A percentile compares a stretch with the other conserved stretches of the same genome.
These are phyloP conservation scores for Bursaphelenchus okinawaensis DNA, from an alignment of 2,888 invertebrate species.

Conservation along the genomic window DNA sequence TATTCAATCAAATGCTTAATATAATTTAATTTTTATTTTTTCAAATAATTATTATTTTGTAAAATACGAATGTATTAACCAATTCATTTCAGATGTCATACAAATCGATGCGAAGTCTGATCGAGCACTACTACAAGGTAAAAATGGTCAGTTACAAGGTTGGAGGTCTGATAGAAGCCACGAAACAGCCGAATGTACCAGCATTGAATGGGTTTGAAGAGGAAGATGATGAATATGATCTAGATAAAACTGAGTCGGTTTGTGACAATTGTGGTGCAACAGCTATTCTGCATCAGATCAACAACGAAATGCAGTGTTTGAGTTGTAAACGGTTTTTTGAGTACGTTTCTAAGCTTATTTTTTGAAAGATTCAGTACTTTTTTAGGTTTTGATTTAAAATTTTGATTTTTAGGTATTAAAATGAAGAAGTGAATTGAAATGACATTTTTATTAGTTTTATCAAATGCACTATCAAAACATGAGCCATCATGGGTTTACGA, in stretches of 20 bases:
- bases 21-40: too few relatives aligned
- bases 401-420: not conserved
- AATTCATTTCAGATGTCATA: slow-evolving; percentile 11
- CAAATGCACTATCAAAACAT: too few relatives aligned
- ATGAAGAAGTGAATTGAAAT: too few relatives aligned
- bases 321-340: slow-evolving; percentile 9
- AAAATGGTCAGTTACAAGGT: slow-evolving; percentile 2
- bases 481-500: too few relatives aligned
- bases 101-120: slow-evolving; percentile 4
- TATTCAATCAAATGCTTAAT: too few relatives aligned
- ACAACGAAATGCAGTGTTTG: slow-evolving; percentile 7
- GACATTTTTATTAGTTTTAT: not conserved
- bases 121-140: slow-evolving; percentile 9
- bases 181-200: not conserved
- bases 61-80: not conserved
- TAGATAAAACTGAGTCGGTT: not conserved
- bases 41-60: too few relatives aligned
- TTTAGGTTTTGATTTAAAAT: not conserved
- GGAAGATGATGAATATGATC: not conserved
- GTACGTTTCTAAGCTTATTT: slow-evolving; percentile 4
- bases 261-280: slow-evolving; percentile 7
- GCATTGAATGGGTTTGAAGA: not conserved
- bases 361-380: too few relatives aligned
- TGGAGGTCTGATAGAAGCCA: not conserved
- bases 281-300: slow-evolving; percentile 1